Base-by-base conservation (phyloP, 92 coral and sea anemone species). In the Heteractis magnifica region DNA sequence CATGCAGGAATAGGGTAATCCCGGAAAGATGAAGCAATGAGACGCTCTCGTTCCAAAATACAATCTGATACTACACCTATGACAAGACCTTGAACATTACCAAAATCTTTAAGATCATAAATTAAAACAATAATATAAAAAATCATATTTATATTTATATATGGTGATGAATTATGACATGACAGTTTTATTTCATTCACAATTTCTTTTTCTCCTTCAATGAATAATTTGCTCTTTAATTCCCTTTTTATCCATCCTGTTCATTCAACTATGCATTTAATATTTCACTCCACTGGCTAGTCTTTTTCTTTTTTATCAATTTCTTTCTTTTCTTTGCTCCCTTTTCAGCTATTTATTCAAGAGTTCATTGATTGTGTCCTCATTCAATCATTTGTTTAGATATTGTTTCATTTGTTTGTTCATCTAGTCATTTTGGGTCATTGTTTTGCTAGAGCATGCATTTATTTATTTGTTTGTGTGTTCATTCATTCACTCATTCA, bases 1-100 rank as follows among this genome's bases (percentile, higher is more conserved):
- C n/a, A n/a, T n/a, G 73, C 84, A 51, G 98, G 98, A 21, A 87
- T 76, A 21, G 89, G 90, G 65, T 64, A 77, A 81, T 91, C 94
- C 19, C 77, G 48, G 50, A 85, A 10, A 18, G 87, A 79, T 18
- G 92, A 85, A 21, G 52, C 56, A 41, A 75, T 41, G 85, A 88
- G 71, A 18, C 89, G 87, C 51, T 88, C 87, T n/a, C 88, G 88
- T 16, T 91, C 91, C 13, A 84, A 80, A 8, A 64, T 4, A 52
- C 94, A 91, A 8, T 85, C 89, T 12, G 80, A 88, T n/a, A n/a
- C 77, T 19, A 26, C 81, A 71, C 55, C 94, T 88, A 76, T 78
- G 65, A 48, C 56, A n/a, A 70, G 83, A 48, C 51, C 49, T 41
- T 49, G 62, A 53, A 23, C 73, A 68, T 68, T 68, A 68, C 2